Evolutionary conservation across 2,113 vertebrate species (phyloP).

Genomic region (Brevimyrus niger): DNA sequence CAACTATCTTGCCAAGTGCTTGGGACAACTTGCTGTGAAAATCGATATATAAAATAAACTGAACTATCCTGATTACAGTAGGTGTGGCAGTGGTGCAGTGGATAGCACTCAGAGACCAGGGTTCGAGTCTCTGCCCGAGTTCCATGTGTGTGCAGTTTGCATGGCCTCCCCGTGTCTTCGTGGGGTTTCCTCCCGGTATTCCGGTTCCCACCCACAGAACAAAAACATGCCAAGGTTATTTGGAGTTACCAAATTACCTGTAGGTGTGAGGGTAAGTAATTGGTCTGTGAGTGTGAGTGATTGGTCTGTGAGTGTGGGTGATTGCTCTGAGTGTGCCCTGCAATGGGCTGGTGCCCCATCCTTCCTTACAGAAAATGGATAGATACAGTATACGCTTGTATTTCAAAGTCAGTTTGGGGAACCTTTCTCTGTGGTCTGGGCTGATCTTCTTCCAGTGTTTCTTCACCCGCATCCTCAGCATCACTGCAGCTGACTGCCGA

Average conservation of each 20-base stretch:
- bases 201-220: not conserved
- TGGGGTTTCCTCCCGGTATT: not conserved
- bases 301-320: not conserved
- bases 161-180: not conserved
- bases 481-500: constrained; percentile 75
- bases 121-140: not conserved
- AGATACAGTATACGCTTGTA: not conserved
- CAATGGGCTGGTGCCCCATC: not conserved
- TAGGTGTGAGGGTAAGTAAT: not conserved
- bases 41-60: not conserved
- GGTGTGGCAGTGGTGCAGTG: not conserved
- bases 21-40: not conserved
- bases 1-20: not conserved
- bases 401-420: constrained; percentile 20
- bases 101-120: not conserved
- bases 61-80: not conserved
- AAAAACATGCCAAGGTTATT: not conserved
- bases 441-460: constrained; percentile 72
- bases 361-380: not conserved
- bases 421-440: constrained; percentile 67
- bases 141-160: not conserved
- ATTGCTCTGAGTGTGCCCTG: not conserved
- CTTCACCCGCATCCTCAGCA: constrained; percentile 68
- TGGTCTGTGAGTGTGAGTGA: not conserved
- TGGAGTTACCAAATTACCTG: not conserved